Evolutionary conservation across 2,888 invertebrate species (phyloP).

Genomic region (Odontothrips loti): DNA sequence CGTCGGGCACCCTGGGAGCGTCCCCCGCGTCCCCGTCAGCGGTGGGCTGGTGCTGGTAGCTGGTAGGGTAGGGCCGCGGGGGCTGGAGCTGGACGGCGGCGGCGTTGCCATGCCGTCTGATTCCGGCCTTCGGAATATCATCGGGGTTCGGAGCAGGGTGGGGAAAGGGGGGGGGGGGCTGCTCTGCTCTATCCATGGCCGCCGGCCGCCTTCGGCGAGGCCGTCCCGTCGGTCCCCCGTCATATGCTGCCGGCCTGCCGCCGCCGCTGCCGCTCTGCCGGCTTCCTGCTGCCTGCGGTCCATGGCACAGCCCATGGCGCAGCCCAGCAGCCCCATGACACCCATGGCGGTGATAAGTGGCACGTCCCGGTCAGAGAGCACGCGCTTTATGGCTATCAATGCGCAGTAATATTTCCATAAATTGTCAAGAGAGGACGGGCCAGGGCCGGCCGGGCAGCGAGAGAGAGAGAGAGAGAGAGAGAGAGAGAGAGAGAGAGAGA

Average conservation of each 20-base stretch:
- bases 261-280: too few relatives aligned
- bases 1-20: background rate
- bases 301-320: too few relatives aligned
- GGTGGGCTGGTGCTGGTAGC: too few relatives aligned
- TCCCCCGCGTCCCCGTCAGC: background rate
- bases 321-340: background rate
- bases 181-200: too few relatives aligned
- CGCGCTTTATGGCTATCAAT: constrained; percentile 16
- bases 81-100: too few relatives aligned
- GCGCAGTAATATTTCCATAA: constrained; percentile 26
- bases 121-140: background rate
- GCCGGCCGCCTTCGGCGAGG: too few relatives aligned
- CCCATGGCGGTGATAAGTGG: constrained; percentile 15
- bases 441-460: background rate
- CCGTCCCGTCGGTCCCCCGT: background rate
- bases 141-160: too few relatives aligned
- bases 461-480: background rate
- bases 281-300: too few relatives aligned
- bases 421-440: constrained; percentile 5
- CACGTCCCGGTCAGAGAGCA: constrained; percentile 19
- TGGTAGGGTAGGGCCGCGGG: too few relatives aligned
- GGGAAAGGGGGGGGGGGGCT: too few relatives aligned
- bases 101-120: background rate
- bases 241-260: background rate
- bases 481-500: too few relatives aligned